Evolutionary conservation across 2,888 invertebrate genomes (phyloP).

Genomic region (Orthosia incerta): DNA sequence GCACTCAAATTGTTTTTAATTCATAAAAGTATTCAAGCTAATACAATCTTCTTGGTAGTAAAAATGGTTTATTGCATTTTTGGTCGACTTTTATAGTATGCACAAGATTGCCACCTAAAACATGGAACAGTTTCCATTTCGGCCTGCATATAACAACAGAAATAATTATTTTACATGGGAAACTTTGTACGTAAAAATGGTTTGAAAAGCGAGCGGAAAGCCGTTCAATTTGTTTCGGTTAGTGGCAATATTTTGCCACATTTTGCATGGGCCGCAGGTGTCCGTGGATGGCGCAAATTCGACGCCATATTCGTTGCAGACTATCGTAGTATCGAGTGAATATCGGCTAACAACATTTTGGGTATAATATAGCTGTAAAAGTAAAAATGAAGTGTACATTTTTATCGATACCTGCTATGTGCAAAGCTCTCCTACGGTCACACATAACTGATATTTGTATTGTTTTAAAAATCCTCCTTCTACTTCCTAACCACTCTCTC

Average conservation of each 20-base stretch:
- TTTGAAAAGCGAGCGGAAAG: slow-evolving; percentile 21
- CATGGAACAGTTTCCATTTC: slow-evolving; percentile 25
- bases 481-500: too few relatives aligned
- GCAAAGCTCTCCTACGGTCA: not conserved
- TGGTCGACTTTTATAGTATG: slow-evolving; percentile 1
- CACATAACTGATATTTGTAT: too few relatives aligned
- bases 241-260: slow-evolving; percentile 16
- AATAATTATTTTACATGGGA: slow-evolving; percentile 34
- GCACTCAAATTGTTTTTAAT: not conserved
- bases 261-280: slow-evolving; percentile 47
- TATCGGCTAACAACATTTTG: slow-evolving; percentile 30
- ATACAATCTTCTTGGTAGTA: slow-evolving; percentile 26
- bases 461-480: too few relatives aligned
- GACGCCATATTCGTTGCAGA: slow-evolving; percentile 17
- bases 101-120: slow-evolving; percentile 28
- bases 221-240: slow-evolving; percentile 45
- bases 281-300: slow-evolving; percentile 33
- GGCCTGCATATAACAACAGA: slow-evolving; percentile 10
- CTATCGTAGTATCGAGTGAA: slow-evolving; percentile 11
- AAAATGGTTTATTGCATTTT: slow-evolving; percentile 40
- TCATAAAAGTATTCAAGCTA: slow-evolving; percentile 17
- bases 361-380: not conserved
- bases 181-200: slow-evolving; percentile 20
- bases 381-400: not conserved
- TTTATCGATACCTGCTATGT: not conserved